Conservation (phyloP, 2,113 vertebrate genomes). For the Chascanopsetta lugubris region DNA sequence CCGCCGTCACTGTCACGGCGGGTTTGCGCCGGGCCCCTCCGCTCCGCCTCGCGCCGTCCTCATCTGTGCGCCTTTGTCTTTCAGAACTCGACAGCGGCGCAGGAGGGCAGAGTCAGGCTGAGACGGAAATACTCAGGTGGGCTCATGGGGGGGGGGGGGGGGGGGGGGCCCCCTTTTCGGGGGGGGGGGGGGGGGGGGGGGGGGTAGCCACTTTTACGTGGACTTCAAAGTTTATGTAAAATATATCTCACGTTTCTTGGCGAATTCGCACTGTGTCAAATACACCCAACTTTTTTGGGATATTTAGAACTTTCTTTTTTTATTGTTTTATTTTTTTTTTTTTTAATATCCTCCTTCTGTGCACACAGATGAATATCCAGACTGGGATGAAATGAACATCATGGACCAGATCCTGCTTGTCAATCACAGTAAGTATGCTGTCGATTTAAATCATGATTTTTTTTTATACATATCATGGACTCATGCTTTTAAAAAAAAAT, state of each 20-base stretch:
- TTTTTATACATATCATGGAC: not conserved
- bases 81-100: slow-evolving; percentile 73
- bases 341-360: slow-evolving; percentile 14
- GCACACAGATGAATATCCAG: slow-evolving; percentile 55
- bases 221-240: not conserved
- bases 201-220: not conserved
- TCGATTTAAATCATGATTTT: no score
- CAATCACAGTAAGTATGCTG: slow-evolving; percentile 72
- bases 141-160: no score
- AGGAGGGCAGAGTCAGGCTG: slow-evolving; percentile 65
- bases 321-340: no score
- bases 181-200: no score
- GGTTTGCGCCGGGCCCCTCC: not conserved
- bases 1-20: not conserved
- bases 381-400: slow-evolving; percentile 68
- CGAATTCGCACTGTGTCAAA: not conserved
- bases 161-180: no score
- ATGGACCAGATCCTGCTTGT: slow-evolving; percentile 81
- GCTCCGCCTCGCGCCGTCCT: not conserved
- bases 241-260: not conserved
- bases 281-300: not conserved
- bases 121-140: slow-evolving; percentile 77
- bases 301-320: no score
- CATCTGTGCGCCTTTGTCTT: slow-evolving; percentile 10
- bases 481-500: not conserved